These are phyloP conservation scores for Aspidapion aeneum DNA, from an alignment of 2,888 invertebrate genomes.

Conservation along the genomic window DNA sequence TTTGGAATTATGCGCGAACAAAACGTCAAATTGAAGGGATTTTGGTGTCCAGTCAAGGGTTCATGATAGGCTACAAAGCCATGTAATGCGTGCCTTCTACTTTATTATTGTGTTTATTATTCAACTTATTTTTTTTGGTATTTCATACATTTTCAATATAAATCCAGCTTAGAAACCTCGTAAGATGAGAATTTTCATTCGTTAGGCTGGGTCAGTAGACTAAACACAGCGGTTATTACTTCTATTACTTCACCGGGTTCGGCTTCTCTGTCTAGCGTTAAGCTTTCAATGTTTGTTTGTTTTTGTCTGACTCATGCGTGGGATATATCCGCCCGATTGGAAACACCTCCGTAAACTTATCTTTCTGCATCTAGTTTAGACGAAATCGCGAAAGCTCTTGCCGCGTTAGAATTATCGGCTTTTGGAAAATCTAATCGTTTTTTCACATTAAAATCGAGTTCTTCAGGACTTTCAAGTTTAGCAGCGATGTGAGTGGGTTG, in stretches of 20 bases:
- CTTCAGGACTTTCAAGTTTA: neutral
- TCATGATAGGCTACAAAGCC: no score
- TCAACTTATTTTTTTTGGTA: no score
- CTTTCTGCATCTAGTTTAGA: conserved; percentile 38
- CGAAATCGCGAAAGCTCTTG: conserved; percentile 33
- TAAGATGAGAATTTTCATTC: neutral
- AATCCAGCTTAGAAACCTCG: no score
- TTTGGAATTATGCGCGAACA: no score
- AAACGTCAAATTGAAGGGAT: no score
- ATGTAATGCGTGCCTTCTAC: no score
- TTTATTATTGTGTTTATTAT: no score
- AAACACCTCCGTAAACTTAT: conserved; percentile 31
- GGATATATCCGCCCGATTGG: conserved; percentile 24
- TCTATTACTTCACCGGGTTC: neutral
- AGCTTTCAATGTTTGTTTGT: conserved; percentile 14
- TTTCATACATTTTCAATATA: no score
- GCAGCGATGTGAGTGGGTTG: neutral
- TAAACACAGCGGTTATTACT: neutral
- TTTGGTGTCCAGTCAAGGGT: no score
- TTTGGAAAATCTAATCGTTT: conserved; percentile 12
- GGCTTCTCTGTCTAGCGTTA: conserved; percentile 20
- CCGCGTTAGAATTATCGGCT: conserved; percentile 26
- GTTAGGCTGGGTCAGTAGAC: neutral
- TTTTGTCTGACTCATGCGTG: conserved; percentile 21
- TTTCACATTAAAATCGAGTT: neutral